A percentile compares a stretch with the other conserved stretches of the same genome.
Evolutionary conservation across 2,888 invertebrate species (phyloP).

Genomic region (Emesis castigata): DNA sequence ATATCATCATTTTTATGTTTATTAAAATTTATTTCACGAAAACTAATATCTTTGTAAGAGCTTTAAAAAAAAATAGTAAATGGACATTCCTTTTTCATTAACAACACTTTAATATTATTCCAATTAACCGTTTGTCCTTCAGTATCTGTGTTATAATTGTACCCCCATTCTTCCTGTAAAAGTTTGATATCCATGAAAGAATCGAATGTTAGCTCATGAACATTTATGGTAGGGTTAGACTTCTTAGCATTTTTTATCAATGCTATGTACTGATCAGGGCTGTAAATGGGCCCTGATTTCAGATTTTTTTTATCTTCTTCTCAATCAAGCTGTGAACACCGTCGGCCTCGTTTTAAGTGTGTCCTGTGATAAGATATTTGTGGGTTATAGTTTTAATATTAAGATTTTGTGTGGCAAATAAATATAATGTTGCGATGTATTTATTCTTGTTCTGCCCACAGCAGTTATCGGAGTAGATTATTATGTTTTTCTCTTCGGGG

Average conservation of each 20-base stretch:
- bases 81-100: too few relatives aligned
- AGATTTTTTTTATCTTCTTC: too few relatives aligned
- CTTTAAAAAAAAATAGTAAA: too few relatives aligned
- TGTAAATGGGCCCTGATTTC: constrained; percentile 60
- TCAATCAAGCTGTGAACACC: constrained; percentile 66
- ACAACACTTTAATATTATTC: constrained; percentile 52
- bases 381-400: constrained; percentile 22
- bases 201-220: constrained; percentile 33
- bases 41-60: too few relatives aligned
- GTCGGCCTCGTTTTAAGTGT: constrained; percentile 46
- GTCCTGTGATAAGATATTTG: background rate
- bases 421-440: constrained; percentile 18
- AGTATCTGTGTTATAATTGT: constrained; percentile 55
- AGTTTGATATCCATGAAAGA: constrained; percentile 25
- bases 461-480: constrained; percentile 39
- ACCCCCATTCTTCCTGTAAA: constrained; percentile 56
- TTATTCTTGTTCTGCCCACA: constrained; percentile 41
- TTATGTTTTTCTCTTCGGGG: constrained; percentile 2
- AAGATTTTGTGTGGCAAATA: constrained; percentile 14
- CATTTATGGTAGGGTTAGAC: constrained; percentile 21
- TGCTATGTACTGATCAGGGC: constrained; percentile 42
- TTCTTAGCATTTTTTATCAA: constrained; percentile 19
- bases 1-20: too few relatives aligned
- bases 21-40: too few relatives aligned
- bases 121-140: constrained; percentile 54